A percentile compares a stretch with the other conserved stretches of the same genome.
These are phyloP conservation scores for Ctenomys sociabilis DNA, from an alignment of 2,113 vertebrate genomes.

Conservation along the genomic window DNA sequence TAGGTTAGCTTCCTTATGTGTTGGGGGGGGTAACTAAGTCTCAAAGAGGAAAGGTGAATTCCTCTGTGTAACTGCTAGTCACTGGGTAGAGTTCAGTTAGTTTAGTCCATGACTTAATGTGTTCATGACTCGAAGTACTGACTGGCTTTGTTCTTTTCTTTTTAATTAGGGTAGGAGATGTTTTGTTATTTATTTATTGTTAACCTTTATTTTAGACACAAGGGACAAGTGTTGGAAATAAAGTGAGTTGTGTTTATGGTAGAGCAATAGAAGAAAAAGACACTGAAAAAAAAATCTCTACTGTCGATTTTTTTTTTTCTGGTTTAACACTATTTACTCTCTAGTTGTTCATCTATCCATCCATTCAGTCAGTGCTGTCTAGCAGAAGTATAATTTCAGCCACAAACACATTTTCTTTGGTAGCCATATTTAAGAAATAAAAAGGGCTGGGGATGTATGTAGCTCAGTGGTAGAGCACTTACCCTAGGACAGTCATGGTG, in stretches of 20 bases:
- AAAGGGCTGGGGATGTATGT: neutral
- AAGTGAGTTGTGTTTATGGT: slow-evolving; percentile 12
- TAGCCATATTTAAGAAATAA: slow-evolving; percentile 46
- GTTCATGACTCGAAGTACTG: slow-evolving; percentile 14
- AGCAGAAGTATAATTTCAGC: slow-evolving; percentile 10
- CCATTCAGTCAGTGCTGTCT: neutral
- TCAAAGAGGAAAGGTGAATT: slow-evolving; percentile 24
- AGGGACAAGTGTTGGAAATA: neutral
- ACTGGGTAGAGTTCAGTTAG: slow-evolving; percentile 26
- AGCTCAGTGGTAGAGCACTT: neutral
- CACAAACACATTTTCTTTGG: neutral
- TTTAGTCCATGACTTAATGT: neutral
- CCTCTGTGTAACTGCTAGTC: slow-evolving; percentile 20
- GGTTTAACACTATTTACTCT: slow-evolving; percentile 9
- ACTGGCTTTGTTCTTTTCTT: slow-evolving; percentile 2
- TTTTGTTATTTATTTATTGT: neutral
- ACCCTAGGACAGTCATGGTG: neutral
- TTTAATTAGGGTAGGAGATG: neutral
- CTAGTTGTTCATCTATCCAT: neutral
- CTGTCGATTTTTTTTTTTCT: neutral
- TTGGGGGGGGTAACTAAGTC: neutral
- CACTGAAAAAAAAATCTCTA: neutral
- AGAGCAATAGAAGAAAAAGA: slow-evolving; percentile 11
- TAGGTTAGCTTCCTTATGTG: slow-evolving; percentile 23
- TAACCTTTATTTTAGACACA: neutral